Evolutionary conservation across 2,113 vertebrate species (phyloP).

Genomic region (Pelvicachromis taeniatus): DNA sequence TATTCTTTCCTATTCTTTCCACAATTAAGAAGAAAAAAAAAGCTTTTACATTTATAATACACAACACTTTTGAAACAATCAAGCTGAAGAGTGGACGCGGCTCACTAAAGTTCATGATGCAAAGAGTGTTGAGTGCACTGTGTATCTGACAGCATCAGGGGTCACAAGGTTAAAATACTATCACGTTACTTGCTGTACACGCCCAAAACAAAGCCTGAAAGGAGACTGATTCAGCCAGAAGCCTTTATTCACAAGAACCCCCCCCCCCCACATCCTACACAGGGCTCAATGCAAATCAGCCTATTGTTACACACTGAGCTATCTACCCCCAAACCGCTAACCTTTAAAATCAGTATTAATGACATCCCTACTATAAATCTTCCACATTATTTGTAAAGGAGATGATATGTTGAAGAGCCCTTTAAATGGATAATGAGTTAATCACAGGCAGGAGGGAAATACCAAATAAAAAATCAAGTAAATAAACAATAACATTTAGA

Average conservation of each 20-base stretch:
- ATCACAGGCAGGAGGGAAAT: not conserved
- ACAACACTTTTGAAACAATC: not conserved
- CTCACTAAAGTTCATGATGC: not conserved
- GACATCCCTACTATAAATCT: not conserved
- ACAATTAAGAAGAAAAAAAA: no score
- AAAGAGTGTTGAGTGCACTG: not conserved
- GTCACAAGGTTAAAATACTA: not conserved
- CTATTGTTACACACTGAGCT: not conserved
- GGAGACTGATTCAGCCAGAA: not conserved
- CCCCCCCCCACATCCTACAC: not conserved
- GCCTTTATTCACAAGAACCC: not conserved
- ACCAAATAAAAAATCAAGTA: not conserved
- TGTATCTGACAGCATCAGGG: not conserved
- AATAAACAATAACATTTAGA: not conserved
- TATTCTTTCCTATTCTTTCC: not conserved
- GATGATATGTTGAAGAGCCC: not conserved
- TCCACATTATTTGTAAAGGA: not conserved
- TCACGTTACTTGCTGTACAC: not conserved
- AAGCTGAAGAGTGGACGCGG: no score
- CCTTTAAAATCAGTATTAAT: not conserved
- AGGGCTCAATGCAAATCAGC: not conserved
- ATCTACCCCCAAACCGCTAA: not conserved
- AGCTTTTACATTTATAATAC: not conserved
- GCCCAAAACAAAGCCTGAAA: conserved; percentile 9
- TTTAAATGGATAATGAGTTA: not conserved